Evolutionary conservation across 2,888 invertebrate genomes (phyloP).

Genomic region (Luffia ferchaultella): DNA sequence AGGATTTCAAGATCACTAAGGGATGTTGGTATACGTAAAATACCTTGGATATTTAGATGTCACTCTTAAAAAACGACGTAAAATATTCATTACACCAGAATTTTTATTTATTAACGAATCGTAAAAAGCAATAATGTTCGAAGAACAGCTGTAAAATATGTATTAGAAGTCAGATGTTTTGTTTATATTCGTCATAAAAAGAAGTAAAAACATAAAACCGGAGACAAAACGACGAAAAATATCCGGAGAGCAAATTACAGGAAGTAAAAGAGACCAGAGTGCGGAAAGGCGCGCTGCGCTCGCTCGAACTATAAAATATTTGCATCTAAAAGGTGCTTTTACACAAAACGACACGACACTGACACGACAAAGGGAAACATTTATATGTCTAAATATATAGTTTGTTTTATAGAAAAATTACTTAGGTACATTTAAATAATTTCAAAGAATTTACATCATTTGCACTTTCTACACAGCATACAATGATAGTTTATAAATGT

Average conservation of each 20-base stretch:
- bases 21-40: no score
- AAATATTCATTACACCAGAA: no score
- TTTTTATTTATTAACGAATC: no score
- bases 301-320: slow-evolving; percentile 53
- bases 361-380: neutral
- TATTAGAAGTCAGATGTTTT: neutral
- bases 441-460: no score
- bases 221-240: slow-evolving; percentile 23
- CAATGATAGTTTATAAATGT: no score
- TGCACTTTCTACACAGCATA: no score
- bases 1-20: no score
- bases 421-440: no score
- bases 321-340: slow-evolving; percentile 28
- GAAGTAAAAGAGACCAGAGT: slow-evolving; percentile 47
- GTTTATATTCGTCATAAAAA: slow-evolving; percentile 18
- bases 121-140: neutral
- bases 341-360: neutral
- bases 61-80: no score
- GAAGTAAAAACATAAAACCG: slow-evolving; percentile 25
- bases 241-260: slow-evolving; percentile 43
- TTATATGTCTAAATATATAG: no score
- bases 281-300: slow-evolving; percentile 31
- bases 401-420: no score
- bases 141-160: neutral
- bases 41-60: no score